phyloP scores from a whole-genome alignment of 1,140 invertebrate genomes.

The Pissodes strobi region DNA sequence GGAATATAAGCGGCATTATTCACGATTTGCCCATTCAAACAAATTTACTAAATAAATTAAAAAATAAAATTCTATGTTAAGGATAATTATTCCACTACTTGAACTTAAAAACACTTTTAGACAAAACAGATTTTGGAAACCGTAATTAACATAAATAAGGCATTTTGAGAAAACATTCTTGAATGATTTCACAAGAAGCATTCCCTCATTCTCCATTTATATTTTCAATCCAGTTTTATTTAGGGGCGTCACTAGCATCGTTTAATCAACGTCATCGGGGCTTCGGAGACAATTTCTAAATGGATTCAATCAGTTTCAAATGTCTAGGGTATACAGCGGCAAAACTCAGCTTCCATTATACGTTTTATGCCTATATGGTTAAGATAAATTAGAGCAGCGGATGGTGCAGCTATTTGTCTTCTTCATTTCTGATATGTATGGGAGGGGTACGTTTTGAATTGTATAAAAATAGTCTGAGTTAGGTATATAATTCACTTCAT shows the following conservation, averaged over 20 bases:
- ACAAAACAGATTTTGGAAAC: no score
- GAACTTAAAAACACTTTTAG: no score
- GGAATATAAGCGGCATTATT: no score
- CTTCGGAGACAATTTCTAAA: conserved; percentile 46
- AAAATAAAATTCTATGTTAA: no score
- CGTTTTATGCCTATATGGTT: conserved; percentile 15
- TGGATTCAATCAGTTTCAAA: conserved; percentile 44
- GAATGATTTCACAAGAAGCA: conserved; percentile 7
- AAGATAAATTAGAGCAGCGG: background rate
- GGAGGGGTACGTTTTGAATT: no score
- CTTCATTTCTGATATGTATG: background rate
- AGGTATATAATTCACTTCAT: no score
- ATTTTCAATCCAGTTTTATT: conserved; percentile 41
- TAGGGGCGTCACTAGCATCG: conserved; percentile 35
- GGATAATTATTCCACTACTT: no score
- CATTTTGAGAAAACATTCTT: no score
- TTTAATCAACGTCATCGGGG: conserved; percentile 41
- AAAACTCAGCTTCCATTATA: conserved; percentile 3
- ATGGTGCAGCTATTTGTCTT: background rate
- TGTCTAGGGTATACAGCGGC: conserved; percentile 34
- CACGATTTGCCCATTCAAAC: no score
- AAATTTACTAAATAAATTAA: no score
- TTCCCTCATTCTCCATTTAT: conserved; percentile 22
- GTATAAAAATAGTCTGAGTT: no score
- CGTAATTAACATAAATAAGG: no score